These are phyloP conservation scores for Cantharis nigra DNA, from an alignment of 2,888 invertebrate genomes.

Conservation along the genomic window DNA sequence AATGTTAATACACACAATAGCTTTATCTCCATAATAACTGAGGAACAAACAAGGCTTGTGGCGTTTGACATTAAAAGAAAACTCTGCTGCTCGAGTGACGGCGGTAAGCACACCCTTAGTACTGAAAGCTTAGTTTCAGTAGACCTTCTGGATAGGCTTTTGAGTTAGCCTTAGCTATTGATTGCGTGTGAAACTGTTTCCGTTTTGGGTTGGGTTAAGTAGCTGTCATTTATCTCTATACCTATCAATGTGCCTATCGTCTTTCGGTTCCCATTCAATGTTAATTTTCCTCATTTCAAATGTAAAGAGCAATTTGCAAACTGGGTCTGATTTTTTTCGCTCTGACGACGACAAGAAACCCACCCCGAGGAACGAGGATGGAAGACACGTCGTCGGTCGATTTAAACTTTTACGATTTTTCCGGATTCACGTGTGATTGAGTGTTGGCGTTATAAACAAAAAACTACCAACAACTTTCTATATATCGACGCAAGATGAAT, in stretches of 20 bases:
- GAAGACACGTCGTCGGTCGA: background rate
- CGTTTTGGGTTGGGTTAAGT: constrained; percentile 36
- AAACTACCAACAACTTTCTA: background rate
- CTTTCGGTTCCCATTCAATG: constrained; percentile 17
- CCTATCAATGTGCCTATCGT: constrained; percentile 33
- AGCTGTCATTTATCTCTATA: constrained; percentile 41
- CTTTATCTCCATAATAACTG: constrained; percentile 18
- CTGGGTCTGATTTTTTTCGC: background rate
- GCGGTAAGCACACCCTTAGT: constrained; percentile 9
- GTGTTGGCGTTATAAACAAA: background rate
- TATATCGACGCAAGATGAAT: background rate
- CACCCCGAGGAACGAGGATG: background rate
- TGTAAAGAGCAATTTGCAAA: constrained; percentile 5
- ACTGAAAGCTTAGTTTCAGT: constrained; percentile 16
- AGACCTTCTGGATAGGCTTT: constrained; percentile 17
- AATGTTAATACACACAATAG: constrained; percentile 21
- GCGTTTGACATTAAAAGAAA: constrained; percentile 18
- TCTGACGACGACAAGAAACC: background rate
- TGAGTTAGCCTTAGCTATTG: constrained; percentile 21
- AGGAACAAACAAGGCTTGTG: constrained; percentile 19
- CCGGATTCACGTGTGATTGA: background rate
- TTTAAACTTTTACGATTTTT: background rate
- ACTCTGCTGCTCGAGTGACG: constrained; percentile 5
- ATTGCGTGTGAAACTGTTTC: constrained; percentile 31
- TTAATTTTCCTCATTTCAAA: constrained; percentile 20